Conservation (phyloP, 2,888 invertebrate genomes). For the Phlogophora meticulosa region DNA sequence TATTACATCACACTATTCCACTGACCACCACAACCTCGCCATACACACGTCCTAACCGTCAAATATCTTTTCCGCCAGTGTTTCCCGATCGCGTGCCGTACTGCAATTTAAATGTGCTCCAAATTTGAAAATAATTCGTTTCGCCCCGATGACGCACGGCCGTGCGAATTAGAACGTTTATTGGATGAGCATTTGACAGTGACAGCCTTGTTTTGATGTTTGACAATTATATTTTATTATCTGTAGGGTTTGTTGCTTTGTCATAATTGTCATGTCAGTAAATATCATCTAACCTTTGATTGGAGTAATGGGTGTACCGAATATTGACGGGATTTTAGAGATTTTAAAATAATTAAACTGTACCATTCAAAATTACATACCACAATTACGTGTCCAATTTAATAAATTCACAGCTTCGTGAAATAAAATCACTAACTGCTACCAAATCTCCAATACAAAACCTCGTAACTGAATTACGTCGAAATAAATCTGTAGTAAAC, state of each 20-base stretch:
- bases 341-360: no score
- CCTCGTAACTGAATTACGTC: neutral
- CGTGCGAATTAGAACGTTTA: conserved; percentile 77
- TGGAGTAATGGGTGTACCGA: neutral
- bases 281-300: neutral
- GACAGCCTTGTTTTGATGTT: conserved; percentile 52
- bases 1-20: conserved; percentile 32
- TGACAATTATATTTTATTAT: conserved; percentile 22
- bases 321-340: no score
- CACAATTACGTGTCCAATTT: no score
- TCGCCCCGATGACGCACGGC: conserved; percentile 69
- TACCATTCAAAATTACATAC: no score
- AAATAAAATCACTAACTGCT: no score
- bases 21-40: neutral
- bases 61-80: conserved; percentile 83
- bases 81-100: conserved; percentile 89
- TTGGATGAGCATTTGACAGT: conserved; percentile 66
- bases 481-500: conserved; percentile 24
- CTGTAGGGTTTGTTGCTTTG: conserved; percentile 4
- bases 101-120: conserved; percentile 89
- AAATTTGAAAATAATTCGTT: conserved; percentile 90
- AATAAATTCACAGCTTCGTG: no score
- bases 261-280: neutral
- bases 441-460: neutral
- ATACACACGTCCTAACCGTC: conserved; percentile 66